Evolutionary conservation across 2,113 vertebrate species (phyloP).

Genomic region (Eublepharis macularius): DNA sequence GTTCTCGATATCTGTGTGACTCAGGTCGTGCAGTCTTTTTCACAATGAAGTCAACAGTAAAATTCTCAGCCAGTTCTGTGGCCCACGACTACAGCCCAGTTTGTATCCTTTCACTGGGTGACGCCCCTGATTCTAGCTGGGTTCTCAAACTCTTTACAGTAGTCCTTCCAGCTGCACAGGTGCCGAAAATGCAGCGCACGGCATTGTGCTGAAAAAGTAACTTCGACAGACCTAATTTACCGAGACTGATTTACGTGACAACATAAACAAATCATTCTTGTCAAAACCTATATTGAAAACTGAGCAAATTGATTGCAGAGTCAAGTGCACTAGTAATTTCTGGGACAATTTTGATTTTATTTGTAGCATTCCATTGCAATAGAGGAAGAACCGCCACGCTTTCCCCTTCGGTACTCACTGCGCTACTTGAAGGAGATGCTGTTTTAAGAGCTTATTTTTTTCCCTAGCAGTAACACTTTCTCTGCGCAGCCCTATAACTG

Average conservation of each 20-base stretch:
- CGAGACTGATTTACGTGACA: slow-evolving; percentile 67
- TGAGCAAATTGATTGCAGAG: slow-evolving; percentile 67
- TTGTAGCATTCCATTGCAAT: slow-evolving; percentile 60
- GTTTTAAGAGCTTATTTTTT: slow-evolving; percentile 21
- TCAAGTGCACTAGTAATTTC: slow-evolving; percentile 66
- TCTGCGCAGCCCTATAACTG: slow-evolving; percentile 50
- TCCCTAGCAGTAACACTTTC: slow-evolving; percentile 32
- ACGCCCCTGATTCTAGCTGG: neutral
- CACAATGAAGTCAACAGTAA: slow-evolving; percentile 5
- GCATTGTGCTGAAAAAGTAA: slow-evolving; percentile 66
- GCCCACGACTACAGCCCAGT: neutral
- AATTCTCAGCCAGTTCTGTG: neutral
- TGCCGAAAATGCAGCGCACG: slow-evolving; percentile 68
- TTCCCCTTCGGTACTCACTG: slow-evolving; percentile 34
- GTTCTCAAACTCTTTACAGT: slow-evolving; percentile 59
- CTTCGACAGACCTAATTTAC: slow-evolving; percentile 72
- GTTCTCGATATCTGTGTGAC: neutral
- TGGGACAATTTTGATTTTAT: slow-evolving; percentile 64
- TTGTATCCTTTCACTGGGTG: slow-evolving; percentile 29
- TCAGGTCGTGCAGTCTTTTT: neutral
- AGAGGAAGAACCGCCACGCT: slow-evolving; percentile 39
- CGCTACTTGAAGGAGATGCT: slow-evolving; percentile 12
- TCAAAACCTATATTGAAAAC: slow-evolving; percentile 71
- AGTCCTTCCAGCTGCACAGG: slow-evolving; percentile 44
- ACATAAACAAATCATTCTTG: slow-evolving; percentile 73